A percentile compares a stretch with the other conserved stretches of the same genome.
These are phyloP conservation scores for Mohoua ochrocephala DNA, from an alignment of 2,113 vertebrate genomes.

Conservation along the genomic window DNA sequence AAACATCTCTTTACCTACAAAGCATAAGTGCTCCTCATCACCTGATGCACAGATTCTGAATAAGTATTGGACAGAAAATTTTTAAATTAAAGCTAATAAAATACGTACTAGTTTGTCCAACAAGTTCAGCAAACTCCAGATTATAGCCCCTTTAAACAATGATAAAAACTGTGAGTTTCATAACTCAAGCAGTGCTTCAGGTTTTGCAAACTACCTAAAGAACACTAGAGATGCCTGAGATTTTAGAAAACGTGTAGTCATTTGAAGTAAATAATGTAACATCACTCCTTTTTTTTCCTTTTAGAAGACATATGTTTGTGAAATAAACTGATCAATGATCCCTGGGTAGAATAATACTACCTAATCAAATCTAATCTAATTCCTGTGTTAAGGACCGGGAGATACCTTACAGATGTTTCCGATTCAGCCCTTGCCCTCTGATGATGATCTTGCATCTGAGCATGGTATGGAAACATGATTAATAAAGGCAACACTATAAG, in stretches of 20 bases:
- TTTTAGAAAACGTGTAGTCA: not conserved
- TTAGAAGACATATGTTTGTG: not conserved
- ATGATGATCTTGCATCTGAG: not conserved
- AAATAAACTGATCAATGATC: not conserved
- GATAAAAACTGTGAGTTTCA: not conserved
- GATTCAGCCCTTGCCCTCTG: not conserved
- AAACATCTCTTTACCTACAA: not conserved
- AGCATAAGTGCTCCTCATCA: not conserved
- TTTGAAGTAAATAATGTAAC: not conserved
- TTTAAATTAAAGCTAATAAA: not conserved
- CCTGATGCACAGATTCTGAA: not conserved
- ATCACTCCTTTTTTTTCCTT: not conserved
- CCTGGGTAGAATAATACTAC: not conserved
- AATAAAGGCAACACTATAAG: not conserved
- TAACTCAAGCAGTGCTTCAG: not conserved
- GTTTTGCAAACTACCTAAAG: not conserved
- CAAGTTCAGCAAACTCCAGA: not conserved
- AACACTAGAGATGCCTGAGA: not conserved
- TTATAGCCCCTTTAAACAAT: not conserved
- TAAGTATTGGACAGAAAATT: not conserved
- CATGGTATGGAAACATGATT: not conserved
- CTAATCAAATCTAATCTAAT: not conserved
- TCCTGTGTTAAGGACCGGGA: not conserved
- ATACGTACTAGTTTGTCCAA: not conserved
- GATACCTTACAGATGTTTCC: not conserved